These are phyloP conservation scores for Pseudomyrmex pallidus DNA, from an alignment of 1,140 invertebrate genomes.

Conservation along the genomic window DNA sequence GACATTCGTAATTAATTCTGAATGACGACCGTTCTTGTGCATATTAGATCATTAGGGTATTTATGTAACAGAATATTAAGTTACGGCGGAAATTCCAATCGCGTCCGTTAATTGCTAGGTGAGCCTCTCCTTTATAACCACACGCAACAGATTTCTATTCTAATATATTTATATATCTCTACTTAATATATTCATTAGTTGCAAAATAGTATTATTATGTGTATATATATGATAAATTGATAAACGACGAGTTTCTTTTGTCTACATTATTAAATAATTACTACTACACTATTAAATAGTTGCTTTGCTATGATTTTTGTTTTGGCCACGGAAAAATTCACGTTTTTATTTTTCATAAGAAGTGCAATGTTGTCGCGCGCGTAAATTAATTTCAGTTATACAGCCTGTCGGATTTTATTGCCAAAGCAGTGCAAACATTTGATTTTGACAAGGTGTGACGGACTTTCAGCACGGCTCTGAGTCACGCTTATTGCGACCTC, in stretches of 20 bases:
- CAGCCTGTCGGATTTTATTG: constrained; percentile 63
- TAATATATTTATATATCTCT: constrained; percentile 12
- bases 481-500: constrained; percentile 58
- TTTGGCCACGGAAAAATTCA: not conserved
- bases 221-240: not conserved
- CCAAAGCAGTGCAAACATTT: constrained; percentile 46
- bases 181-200: not conserved
- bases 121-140: constrained; percentile 12
- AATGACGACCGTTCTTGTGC: constrained; percentile 39
- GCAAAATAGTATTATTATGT: not conserved
- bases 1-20: constrained; percentile 51
- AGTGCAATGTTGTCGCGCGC: constrained; percentile 39
- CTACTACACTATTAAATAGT: not conserved
- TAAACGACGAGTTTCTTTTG: not conserved
- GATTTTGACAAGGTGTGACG: constrained; percentile 78
- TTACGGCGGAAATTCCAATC: constrained; percentile 49
- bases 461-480: constrained; percentile 72
- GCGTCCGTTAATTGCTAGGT: constrained; percentile 4
- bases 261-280: not conserved
- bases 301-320: not conserved
- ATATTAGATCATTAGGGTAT: constrained; percentile 56
- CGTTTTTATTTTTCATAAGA: not conserved
- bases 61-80: constrained; percentile 55
- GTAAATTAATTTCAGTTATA: constrained; percentile 45
- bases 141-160: constrained; percentile 16